Percentiles rank a stretch among this genome's conserved stretches.
Conservation (phyloP, 2,113 vertebrate genomes). For the Petrocephalus zakoni region DNA sequence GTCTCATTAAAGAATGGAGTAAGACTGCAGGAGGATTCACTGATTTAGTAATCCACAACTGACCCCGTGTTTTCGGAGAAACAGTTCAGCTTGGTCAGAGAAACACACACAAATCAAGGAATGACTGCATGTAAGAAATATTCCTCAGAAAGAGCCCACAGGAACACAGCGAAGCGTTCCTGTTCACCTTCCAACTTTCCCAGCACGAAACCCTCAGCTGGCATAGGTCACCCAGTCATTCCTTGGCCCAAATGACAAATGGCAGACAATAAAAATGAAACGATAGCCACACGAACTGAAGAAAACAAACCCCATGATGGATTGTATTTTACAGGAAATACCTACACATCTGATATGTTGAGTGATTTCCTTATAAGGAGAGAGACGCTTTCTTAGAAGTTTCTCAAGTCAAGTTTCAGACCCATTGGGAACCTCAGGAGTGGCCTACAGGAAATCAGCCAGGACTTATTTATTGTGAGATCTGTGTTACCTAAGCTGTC, state of each 20-base stretch:
- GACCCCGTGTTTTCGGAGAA: neutral
- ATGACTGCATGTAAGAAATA: neutral
- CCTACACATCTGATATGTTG: conserved; percentile 56
- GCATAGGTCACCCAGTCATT: neutral
- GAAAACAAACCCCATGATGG: conserved; percentile 37
- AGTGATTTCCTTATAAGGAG: conserved; percentile 42
- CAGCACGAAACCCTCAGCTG: neutral
- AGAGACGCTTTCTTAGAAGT: conserved; percentile 55
- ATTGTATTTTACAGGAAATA: conserved; percentile 63
- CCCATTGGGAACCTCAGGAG: conserved; percentile 40
- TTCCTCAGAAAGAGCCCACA: neutral
- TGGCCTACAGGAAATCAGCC: conserved; percentile 13
- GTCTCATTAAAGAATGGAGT: neutral
- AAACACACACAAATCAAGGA: neutral
- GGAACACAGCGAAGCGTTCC: neutral
- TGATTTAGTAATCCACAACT: neutral
- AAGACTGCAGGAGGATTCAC: neutral
- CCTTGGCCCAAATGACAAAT: conserved; percentile 22
- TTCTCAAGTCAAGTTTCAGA: conserved; percentile 35
- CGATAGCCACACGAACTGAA: conserved; percentile 5
- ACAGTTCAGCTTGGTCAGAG: neutral
- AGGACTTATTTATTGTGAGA: conserved; percentile 25
- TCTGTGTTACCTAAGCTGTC: neutral
- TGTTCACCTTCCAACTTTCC: neutral
- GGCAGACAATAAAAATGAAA: conserved; percentile 16